Conservation (phyloP, 2,113 vertebrate species). For the Arothron firmamentum region DNA sequence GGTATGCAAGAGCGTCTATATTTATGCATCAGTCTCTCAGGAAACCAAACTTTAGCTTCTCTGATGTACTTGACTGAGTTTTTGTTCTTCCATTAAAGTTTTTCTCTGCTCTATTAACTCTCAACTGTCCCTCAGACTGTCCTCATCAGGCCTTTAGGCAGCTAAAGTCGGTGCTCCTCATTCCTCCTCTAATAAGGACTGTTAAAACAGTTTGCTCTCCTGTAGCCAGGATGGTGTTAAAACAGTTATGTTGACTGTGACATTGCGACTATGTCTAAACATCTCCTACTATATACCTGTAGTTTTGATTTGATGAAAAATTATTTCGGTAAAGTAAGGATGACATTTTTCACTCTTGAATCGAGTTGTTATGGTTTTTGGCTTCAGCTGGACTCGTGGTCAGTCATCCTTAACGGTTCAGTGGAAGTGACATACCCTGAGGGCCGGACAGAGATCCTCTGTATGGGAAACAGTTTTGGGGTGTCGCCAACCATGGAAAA, state of each 20-base stretch:
- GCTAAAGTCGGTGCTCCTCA: constrained; percentile 36
- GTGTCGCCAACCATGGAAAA: constrained; percentile 97
- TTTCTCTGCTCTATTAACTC: constrained; percentile 63
- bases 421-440: constrained; percentile 96
- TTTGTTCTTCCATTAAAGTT: not conserved
- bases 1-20: constrained; percentile 72
- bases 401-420: constrained; percentile 96
- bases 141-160: constrained; percentile 34
- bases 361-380: not conserved
- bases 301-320: constrained; percentile 29
- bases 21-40: constrained; percentile 2
- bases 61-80: not conserved
- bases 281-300: not conserved
- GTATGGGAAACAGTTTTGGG: constrained; percentile 98
- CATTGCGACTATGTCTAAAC: no score
- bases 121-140: constrained; percentile 35
- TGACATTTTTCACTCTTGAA: no score
- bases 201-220: constrained; percentile 4
- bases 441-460: constrained; percentile 89
- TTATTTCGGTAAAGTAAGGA: constrained; percentile 21
- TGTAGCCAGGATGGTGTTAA: constrained; percentile 25
- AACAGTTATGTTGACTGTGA: not conserved
- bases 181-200: constrained; percentile 22
- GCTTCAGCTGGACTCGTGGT: constrained; percentile 95
- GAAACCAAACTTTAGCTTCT: constrained; percentile 20